These are phyloP conservation scores for Homarus americanus DNA, from an alignment of 1,140 invertebrate species.

Conservation along the genomic window DNA sequence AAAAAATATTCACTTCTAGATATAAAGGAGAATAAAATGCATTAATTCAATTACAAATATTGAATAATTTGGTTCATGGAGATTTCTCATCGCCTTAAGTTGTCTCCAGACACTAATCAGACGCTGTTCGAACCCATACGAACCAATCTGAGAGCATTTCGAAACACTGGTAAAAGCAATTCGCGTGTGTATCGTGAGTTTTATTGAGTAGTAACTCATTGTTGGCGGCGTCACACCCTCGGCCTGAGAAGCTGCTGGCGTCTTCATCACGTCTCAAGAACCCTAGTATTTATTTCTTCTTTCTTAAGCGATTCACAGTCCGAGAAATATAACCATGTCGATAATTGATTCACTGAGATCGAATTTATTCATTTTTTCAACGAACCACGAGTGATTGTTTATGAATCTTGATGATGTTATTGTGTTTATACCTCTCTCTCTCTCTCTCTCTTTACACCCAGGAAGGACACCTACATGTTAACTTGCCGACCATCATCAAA, in stretches of 20 bases:
- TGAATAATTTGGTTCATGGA: not conserved
- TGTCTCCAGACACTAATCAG: not conserved
- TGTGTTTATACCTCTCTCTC: too few relatives aligned
- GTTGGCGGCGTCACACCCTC: slow-evolving; percentile 2
- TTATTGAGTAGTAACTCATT: slow-evolving; percentile 33
- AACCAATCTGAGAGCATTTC: slow-evolving; percentile 23
- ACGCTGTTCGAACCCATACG: not conserved
- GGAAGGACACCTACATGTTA: too few relatives aligned
- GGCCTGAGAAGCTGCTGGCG: not conserved
- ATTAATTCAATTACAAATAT: not conserved
- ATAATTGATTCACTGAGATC: not conserved
- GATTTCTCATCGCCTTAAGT: too few relatives aligned
- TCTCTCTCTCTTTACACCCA: too few relatives aligned
- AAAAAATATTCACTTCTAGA: too few relatives aligned
- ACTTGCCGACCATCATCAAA: too few relatives aligned
- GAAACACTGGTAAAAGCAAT: slow-evolving; percentile 12
- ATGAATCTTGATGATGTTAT: too few relatives aligned
- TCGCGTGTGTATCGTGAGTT: slow-evolving; percentile 40
- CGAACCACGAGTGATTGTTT: too few relatives aligned
- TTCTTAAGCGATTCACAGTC: not conserved
- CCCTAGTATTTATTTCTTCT: not conserved
- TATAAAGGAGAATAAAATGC: not conserved
- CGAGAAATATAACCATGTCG: too few relatives aligned
- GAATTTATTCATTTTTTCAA: too few relatives aligned
- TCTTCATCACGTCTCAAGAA: not conserved